Percentiles rank a stretch among this genome's conserved stretches.
Evolutionary conservation across 2,113 vertebrate genomes (phyloP).

Genomic region (Macaca fascicularis): T2T-MFA8v1.1 NC_088375.1:222383001-222383500

Average conservation of each 20-base stretch:
- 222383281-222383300: not conserved
- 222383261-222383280: not conserved
- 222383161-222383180: not conserved
- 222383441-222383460: not conserved
- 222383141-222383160: slow-evolving; percentile 9
- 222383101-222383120: not conserved
- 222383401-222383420: slow-evolving; percentile 16
- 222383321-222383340: not conserved
- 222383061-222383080: no score
- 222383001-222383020: no score
- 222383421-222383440: not conserved
- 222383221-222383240: not conserved
- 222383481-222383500: slow-evolving; percentile 10
- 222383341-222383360: not conserved
- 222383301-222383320: not conserved
- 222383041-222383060: no score
- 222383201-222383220: not conserved
- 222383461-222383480: not conserved
- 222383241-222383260: not conserved
- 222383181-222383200: not conserved
- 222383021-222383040: no score
- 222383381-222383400: not conserved
- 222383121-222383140: not conserved
- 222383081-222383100: no score
- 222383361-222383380: not conserved